These are phyloP conservation scores for Spodoptera littoralis DNA, from an alignment of 2,888 invertebrate species.

Conservation along the genomic window DNA sequence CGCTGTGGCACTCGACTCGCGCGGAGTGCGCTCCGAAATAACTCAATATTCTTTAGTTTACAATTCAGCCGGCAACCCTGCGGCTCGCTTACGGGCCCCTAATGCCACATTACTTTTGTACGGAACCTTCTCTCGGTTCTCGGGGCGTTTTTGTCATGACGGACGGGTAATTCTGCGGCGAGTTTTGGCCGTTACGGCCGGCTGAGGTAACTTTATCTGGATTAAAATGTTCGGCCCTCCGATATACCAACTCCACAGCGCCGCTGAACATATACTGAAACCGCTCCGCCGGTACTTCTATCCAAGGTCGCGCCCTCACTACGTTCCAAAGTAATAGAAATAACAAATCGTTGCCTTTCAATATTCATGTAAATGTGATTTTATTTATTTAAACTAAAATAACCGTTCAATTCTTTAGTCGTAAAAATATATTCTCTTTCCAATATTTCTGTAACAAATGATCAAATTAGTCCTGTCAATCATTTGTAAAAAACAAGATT, in stretches of 20 bases:
- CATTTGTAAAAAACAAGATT: slow-evolving; percentile 1
- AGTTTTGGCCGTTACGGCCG: slow-evolving; percentile 55
- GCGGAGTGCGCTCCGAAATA: slow-evolving; percentile 34
- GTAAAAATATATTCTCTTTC: neutral
- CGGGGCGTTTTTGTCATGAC: slow-evolving; percentile 65
- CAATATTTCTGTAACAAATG: neutral
- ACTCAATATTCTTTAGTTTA: slow-evolving; percentile 50
- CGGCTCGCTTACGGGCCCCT: slow-evolving; percentile 55
- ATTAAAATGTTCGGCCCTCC: slow-evolving; percentile 54
- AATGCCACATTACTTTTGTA: slow-evolving; percentile 63
- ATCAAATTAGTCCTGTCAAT: neutral
- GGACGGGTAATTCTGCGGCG: slow-evolving; percentile 61
- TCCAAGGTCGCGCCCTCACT: slow-evolving; percentile 8
- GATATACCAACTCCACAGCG: slow-evolving; percentile 39
- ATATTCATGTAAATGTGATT: no score
- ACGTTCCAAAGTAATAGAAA: no score
- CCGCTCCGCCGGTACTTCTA: slow-evolving; percentile 27
- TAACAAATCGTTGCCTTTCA: no score
- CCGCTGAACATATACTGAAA: slow-evolving; percentile 11
- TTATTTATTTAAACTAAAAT: slow-evolving; percentile 1
- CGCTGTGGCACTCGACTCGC: slow-evolving; percentile 18
- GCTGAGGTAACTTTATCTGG: slow-evolving; percentile 58
- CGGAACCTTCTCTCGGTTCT: slow-evolving; percentile 60
- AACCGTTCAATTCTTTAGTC: neutral
- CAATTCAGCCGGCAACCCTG: slow-evolving; percentile 51